Evolutionary conservation across 2,888 invertebrate genomes (phyloP).

Genomic region (Drosophila meridiana): DNA sequence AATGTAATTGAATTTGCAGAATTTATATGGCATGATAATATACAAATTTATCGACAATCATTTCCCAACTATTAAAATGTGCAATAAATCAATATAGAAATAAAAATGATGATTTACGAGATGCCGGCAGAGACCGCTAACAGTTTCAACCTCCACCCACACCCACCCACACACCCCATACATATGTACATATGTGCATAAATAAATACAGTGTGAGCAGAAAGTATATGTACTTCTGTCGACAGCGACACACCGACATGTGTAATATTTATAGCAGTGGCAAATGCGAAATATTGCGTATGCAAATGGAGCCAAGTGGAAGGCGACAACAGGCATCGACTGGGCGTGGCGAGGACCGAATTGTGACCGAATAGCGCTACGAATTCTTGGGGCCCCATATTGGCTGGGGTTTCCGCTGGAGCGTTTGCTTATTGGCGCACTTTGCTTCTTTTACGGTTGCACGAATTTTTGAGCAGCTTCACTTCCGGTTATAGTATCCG

Average conservation of each 20-base stretch:
- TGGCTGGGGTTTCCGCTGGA: conserved; percentile 26
- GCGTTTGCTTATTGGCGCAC: conserved; percentile 65
- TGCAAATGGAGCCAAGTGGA: conserved; percentile 51
- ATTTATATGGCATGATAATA: conserved; percentile 34
- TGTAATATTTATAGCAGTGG: conserved; percentile 25
- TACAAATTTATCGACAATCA: conserved; percentile 53
- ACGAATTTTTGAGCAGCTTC: conserved; percentile 74
- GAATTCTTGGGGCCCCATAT: conserved; percentile 7
- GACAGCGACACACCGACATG: conserved; percentile 15
- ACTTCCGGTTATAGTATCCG: conserved; percentile 73
- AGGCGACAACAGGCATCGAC: conserved; percentile 23
- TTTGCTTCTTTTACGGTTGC: conserved; percentile 76
- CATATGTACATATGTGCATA: conserved; percentile 1
- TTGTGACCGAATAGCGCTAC: conserved; percentile 27
- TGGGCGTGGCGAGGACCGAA: neutral
- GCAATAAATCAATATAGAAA: conserved; percentile 59
- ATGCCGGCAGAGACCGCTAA: conserved; percentile 29
- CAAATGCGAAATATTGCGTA: conserved; percentile 41
- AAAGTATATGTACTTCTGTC: neutral
- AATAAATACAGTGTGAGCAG: conserved; percentile 3
- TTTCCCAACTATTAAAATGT: conserved; percentile 65
- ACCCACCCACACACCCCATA: neutral
- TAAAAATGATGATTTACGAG: conserved; percentile 54
- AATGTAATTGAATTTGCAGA: conserved; percentile 44
- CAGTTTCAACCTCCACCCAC: neutral